Percentiles rank a stretch among this genome's conserved stretches.
Conservation (phyloP, 2,888 invertebrate species). For the Spilarctia lutea region DNA sequence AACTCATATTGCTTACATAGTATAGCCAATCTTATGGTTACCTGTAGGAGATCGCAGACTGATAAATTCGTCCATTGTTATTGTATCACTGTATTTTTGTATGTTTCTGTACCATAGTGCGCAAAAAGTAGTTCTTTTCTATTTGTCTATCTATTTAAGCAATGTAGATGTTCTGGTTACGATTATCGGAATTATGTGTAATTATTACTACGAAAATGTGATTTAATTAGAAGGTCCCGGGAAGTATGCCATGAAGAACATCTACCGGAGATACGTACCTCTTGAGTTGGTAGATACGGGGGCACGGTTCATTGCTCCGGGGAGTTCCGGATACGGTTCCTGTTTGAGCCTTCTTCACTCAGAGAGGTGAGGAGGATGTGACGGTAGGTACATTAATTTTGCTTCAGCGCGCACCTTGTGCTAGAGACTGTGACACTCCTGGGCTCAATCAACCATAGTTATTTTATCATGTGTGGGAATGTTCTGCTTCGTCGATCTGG, state of each 20-base stretch:
- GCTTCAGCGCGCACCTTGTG: slow-evolving; percentile 14
- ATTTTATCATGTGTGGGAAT: neutral
- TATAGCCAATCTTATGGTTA: too few relatives aligned
- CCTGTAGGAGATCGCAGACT: too few relatives aligned
- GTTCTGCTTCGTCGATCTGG: too few relatives aligned
- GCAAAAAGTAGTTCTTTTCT: too few relatives aligned
- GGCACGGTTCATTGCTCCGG: slow-evolving; percentile 19
- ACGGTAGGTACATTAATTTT: slow-evolving; percentile 2
- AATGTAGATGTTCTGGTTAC: too few relatives aligned
- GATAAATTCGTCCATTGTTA: too few relatives aligned
- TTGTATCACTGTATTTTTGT: too few relatives aligned
- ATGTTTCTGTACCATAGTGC: too few relatives aligned
- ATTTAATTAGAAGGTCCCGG: neutral
- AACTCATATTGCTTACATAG: too few relatives aligned
- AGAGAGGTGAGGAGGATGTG: slow-evolving; percentile 7
- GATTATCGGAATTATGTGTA: neutral
- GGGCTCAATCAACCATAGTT: slow-evolving; percentile 3
- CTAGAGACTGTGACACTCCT: neutral
- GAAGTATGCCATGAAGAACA: slow-evolving; percentile 10
- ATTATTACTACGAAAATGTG: neutral
- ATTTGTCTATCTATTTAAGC: too few relatives aligned
- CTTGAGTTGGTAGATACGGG: slow-evolving; percentile 4
- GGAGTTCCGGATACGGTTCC: slow-evolving; percentile 19
- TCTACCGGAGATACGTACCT: slow-evolving; percentile 1
- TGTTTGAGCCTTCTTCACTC: slow-evolving; percentile 16